Evolutionary conservation across 2,888 invertebrate species (phyloP), one percentile per base, ranked within the genome.

Genomic region (Blera fallax): DNA sequence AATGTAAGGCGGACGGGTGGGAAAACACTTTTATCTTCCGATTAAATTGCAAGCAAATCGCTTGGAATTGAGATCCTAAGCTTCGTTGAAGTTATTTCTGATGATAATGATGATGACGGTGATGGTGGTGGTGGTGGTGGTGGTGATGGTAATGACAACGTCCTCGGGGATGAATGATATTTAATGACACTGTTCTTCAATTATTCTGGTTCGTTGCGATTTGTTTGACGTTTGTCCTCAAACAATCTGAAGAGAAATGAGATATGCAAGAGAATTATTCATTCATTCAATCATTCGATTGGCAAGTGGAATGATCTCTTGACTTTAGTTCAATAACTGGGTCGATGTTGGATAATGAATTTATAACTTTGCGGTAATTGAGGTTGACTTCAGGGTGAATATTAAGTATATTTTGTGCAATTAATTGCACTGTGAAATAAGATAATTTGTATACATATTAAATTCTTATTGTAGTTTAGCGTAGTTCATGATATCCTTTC

Each of bases 121-220:
- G 72, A 72, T 60, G 67, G 43, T 18, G 48, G 62, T 64, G 56
- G 29, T 34, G 18, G 14, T 50, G 56, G 40, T 24, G 32, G 34
- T 60, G 56, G 32, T 50, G 48, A 21, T 56, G 2, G 70, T 65
- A 69, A 62, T 72, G 70, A 54, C 65, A 72, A 7, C 40, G 62
- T 70, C 74, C 84, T 73, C 37, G 56, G 69, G 58, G 76, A 76
- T 76, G 70, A 85, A 80, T 58, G 76, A 34, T 76, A 72, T 77
- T 77, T 85, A 76, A 85, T 81, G 76, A 62, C 85, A 81, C 81
- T 81, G 65, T 60, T 85, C 81, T 77, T 85, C 81, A 81, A 85
- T 81, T 85, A 85, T 81, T 76, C 76, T 48, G 60, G 76, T 72
- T 74, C 52, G 70, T 27, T 76, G 85, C 54, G 80, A 81, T 76